Evolutionary conservation across 1,140 invertebrate species (phyloP), one percentile per base, ranked within the genome.

Genomic region (Intoshia linei): DNA sequence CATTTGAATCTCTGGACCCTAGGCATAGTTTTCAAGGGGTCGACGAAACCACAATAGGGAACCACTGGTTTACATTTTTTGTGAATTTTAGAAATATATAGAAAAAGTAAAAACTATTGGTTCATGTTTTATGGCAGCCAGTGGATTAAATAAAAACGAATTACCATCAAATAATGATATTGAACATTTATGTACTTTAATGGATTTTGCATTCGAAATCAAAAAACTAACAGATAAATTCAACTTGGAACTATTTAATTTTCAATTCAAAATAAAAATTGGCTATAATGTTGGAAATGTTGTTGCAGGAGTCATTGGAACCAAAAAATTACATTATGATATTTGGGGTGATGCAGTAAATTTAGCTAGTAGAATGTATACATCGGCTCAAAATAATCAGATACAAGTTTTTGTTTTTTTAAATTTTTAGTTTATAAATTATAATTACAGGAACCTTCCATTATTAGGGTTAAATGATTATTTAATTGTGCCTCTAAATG

Each of bases 331-430:
- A 14, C 77, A 81, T 48, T 93, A 87, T 45, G 84, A 92, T 52
- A 90, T 93, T 36, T 93, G 84, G 84, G 83, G 84, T 0, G 81
- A 93, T 57, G 78, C 83, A 0, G 81, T 90, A 0, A 93, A 93
- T 57, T 83, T 92, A 36, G 78, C 83, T 0, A 79, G 74, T 3
- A 61, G 83, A 36, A 87, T 67, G 83, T 83, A 93, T 50, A 79
- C 76, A 4, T 59, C 54, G n/a, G 57, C 56, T 1, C 45, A 71
- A n/a, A 22, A 34, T 6, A 37, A 32, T 13, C 23, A 27, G 20
- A 42, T 42, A 7, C 41, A 41, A 20, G 40, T 41, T n/a, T n/a
- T n/a, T n/a, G n/a, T n/a, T n/a, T n/a, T n/a, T n/a, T n/a, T n/a
- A n/a, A n/a, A n/a, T n/a, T n/a, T n/a, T n/a, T n/a, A n/a, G n/a